Conservation (phyloP, 2,888 invertebrate species). For the Parnassius glacialis region DNA sequence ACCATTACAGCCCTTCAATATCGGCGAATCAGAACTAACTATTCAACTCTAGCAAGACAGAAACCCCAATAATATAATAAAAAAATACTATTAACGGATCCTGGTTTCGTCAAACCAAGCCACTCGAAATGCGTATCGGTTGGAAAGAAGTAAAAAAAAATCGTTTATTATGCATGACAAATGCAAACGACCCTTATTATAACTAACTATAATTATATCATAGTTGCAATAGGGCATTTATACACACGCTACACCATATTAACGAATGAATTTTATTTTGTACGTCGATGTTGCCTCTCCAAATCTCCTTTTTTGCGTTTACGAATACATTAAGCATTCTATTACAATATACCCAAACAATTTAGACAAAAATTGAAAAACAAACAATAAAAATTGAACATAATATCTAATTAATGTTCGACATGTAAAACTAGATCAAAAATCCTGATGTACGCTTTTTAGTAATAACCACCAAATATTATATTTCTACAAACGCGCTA, state of each 20-base stretch:
- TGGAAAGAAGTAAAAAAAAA: background rate
- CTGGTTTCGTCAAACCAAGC: constrained; percentile 1
- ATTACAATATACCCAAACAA: constrained; percentile 20
- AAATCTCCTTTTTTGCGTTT: background rate
- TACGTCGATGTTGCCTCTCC: constrained; percentile 7
- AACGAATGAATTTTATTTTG: constrained; percentile 9
- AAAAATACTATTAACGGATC: background rate
- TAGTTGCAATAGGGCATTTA: background rate
- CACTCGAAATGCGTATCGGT: background rate
- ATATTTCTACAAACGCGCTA: constrained; percentile 51
- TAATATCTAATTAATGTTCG: constrained; percentile 19
- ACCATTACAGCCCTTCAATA: too few relatives aligned
- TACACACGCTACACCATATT: constrained; percentile 1
- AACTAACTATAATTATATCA: constrained; percentile 10
- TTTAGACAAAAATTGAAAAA: constrained; percentile 26
- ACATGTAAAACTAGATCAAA: background rate
- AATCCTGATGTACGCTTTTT: constrained; percentile 27
- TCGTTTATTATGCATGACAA: background rate
- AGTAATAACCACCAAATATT: constrained; percentile 47
- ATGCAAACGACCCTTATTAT: background rate
- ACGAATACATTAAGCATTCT: constrained; percentile 15
- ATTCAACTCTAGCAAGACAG: background rate
- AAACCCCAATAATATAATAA: background rate
- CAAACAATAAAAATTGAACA: constrained; percentile 26
- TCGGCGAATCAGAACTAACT: too few relatives aligned